Percentiles rank a stretch among this genome's conserved stretches.
phyloP scores from a whole-genome alignment of 1,140 invertebrate genomes.

The Stegodyphus dumicola region DNA sequence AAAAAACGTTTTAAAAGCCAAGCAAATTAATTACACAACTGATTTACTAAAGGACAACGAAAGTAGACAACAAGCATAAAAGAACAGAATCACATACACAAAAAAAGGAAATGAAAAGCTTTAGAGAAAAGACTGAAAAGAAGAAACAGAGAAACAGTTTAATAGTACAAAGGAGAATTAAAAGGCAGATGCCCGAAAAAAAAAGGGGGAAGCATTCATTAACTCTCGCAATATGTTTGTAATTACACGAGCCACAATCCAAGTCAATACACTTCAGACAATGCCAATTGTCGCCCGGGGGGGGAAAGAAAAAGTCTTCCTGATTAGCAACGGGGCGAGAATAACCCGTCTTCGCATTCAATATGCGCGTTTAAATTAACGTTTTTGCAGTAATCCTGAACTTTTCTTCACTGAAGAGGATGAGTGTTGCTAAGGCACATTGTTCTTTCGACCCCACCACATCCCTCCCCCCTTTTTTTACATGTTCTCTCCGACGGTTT shows the following conservation, averaged over 20 bases:
- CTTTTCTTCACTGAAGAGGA: conserved; percentile 48
- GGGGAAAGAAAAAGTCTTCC: conserved; percentile 8
- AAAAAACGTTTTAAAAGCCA: conserved; percentile 33
- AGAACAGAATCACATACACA: conserved; percentile 38
- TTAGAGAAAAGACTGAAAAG: conserved; percentile 36
- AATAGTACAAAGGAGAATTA: conserved; percentile 59
- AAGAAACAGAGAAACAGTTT: conserved; percentile 60
- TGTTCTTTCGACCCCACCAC: conserved; percentile 25
- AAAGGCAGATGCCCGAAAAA: conserved; percentile 48
- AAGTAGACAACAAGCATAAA: conserved; percentile 58
- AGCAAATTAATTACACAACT: conserved; percentile 62
- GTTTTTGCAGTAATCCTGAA: conserved; percentile 59
- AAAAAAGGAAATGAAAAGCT: conserved; percentile 34
- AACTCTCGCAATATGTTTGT: conserved; percentile 60
- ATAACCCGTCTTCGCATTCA: conserved; percentile 49
- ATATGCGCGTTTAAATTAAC: conserved; percentile 61
- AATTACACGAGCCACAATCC: conserved; percentile 59
- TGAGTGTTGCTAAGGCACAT: conserved; percentile 18
- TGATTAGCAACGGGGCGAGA: conserved; percentile 55
- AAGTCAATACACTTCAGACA: conserved; percentile 58
- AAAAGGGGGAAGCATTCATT: conserved; percentile 44
- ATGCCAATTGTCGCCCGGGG: conserved; percentile 53
- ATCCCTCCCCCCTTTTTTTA: conserved; percentile 19
- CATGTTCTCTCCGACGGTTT: conserved; percentile 13
- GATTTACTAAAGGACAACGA: conserved; percentile 56